Conservation (phyloP, 1,140 invertebrate species). For the Pomacea maculata region DNA sequence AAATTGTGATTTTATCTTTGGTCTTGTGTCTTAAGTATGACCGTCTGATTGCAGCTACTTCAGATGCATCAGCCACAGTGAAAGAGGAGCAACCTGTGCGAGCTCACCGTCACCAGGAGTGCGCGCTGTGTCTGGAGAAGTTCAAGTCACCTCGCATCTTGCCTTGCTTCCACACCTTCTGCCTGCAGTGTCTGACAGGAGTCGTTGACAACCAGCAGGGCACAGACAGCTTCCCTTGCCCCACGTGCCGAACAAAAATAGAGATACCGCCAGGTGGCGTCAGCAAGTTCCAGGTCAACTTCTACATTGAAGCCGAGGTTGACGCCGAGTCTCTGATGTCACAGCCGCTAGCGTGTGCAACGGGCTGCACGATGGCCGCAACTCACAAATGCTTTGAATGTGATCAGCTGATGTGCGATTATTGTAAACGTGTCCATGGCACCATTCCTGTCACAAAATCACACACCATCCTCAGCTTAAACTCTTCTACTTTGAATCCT, state of each 20-base stretch:
- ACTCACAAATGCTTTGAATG: conserved; percentile 19
- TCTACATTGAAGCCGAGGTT: conserved; percentile 10
- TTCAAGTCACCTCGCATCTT: conserved; percentile 8
- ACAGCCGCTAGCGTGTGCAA: neutral
- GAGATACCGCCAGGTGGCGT: neutral
- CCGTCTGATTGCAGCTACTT: too few species aligned
- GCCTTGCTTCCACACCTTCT: conserved; percentile 23
- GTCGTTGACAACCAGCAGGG: neutral
- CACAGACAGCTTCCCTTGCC: conserved; percentile 4
- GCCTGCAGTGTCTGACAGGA: conserved; percentile 7
- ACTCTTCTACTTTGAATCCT: neutral
- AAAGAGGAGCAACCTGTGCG: neutral
- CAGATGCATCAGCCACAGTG: too few species aligned
- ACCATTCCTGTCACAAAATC: conserved; percentile 11
- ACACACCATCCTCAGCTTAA: conserved; percentile 14
- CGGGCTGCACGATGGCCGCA: neutral
- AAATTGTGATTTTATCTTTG: too few species aligned
- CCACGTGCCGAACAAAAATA: conserved; percentile 5
- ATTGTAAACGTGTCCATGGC: conserved; percentile 13
- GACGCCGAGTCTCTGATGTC: neutral
- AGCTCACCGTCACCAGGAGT: neutral
- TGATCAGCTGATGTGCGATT: conserved; percentile 18
- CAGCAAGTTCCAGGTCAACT: conserved; percentile 8
- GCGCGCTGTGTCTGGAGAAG: conserved; percentile 14
- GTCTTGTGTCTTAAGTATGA: too few species aligned